A percentile compares a stretch with the other conserved stretches of the same genome.
These are phyloP conservation scores for Pogona vitticeps DNA, from an alignment of 2,113 vertebrate genomes.

Conservation along the genomic window DNA sequence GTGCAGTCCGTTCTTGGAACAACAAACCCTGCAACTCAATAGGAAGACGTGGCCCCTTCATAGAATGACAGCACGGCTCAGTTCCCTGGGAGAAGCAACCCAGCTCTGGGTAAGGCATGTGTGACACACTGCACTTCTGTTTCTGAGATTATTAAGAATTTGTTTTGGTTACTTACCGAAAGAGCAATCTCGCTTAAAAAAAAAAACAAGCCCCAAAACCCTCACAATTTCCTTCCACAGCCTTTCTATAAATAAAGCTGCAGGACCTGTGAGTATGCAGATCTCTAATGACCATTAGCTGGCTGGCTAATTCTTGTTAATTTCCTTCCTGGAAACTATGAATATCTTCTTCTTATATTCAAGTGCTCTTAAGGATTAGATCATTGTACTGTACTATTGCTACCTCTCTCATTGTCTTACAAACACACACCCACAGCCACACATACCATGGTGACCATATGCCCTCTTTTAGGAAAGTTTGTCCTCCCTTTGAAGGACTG, in stretches of 20 bases:
- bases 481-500: no score
- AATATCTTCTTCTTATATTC: neutral
- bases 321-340: neutral
- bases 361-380: neutral
- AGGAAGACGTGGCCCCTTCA: neutral
- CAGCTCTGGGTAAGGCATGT: neutral
- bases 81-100: neutral
- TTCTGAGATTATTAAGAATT: neutral
- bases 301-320: neutral
- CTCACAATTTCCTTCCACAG: neutral
- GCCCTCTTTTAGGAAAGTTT: no score
- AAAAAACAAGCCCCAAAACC: no score
- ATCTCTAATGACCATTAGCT: neutral
- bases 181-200: neutral
- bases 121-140: neutral
- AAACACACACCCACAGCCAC: no score
- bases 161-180: neutral
- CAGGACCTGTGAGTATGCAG: neutral
- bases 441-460: no score
- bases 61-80: neutral
- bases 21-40: neutral
- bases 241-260: neutral
- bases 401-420: neutral
- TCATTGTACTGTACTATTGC: neutral
- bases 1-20: neutral